Conservation (phyloP, 2,797 vertebrate species). For the Heteromormyrus szaboi region DNA sequence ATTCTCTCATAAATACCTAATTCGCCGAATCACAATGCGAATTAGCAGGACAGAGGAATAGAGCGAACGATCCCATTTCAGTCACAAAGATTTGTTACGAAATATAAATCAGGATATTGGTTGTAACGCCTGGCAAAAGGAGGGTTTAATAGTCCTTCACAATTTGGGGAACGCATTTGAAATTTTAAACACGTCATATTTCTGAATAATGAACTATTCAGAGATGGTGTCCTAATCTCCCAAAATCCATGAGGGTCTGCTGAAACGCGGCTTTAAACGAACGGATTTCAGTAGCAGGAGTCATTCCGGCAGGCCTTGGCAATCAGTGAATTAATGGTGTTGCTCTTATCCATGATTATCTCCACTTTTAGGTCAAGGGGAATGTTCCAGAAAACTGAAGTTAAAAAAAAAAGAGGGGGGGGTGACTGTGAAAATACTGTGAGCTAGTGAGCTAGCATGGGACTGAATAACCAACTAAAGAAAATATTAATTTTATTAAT, state of each 20-base stretch:
- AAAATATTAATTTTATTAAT: background rate
- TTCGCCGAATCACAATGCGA: background rate
- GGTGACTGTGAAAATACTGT: background rate
- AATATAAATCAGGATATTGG: background rate
- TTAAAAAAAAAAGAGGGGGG: background rate
- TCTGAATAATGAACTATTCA: background rate
- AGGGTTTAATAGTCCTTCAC: background rate
- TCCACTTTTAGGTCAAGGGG: constrained; percentile 11
- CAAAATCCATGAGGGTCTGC: constrained; percentile 19
- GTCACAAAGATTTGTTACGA: background rate
- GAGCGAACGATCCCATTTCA: background rate
- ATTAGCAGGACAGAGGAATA: background rate
- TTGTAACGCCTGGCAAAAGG: background rate
- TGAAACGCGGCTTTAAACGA: constrained; percentile 25
- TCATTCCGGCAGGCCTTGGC: constrained; percentile 18
- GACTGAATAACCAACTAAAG: background rate
- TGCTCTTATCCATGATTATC: constrained; percentile 12
- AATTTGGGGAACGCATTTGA: background rate
- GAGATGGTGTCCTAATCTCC: constrained; percentile 20
- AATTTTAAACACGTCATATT: constrained; percentile 6
- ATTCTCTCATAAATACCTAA: background rate
- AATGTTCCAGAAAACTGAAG: constrained; percentile 10
- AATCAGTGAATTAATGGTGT: constrained; percentile 24
- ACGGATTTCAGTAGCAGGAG: constrained; percentile 21
- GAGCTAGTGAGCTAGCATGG: background rate